Conservation (phyloP, 2,888 invertebrate species). For the Oscheius sp. region DNA sequence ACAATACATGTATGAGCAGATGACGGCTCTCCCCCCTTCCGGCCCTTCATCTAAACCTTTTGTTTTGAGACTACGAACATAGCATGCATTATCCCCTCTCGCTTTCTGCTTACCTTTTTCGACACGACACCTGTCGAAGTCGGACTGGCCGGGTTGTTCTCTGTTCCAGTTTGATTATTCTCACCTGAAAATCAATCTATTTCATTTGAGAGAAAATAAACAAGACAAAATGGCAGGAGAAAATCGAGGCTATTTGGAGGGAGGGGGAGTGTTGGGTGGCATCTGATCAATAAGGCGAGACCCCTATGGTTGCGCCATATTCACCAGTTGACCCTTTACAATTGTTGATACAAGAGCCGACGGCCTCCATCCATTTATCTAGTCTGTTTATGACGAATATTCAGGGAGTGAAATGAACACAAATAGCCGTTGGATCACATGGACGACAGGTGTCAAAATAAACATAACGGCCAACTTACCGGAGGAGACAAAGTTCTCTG, state of each 20-base stretch:
- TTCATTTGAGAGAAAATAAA: neutral
- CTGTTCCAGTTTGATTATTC: neutral
- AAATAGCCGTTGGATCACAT: neutral
- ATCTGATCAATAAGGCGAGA: slow-evolving; percentile 19
- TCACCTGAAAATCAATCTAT: slow-evolving; percentile 12
- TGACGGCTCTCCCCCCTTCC: slow-evolving; percentile 23
- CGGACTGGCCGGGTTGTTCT: neutral
- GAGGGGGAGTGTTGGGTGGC: neutral
- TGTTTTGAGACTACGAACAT: too few relatives aligned
- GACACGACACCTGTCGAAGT: neutral
- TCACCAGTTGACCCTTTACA: slow-evolving; percentile 3
- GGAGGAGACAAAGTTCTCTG: slow-evolving; percentile 5
- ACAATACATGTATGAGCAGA: too few relatives aligned
- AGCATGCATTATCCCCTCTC: too few relatives aligned
- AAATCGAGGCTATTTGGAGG: neutral
- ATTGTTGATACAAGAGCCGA: too few relatives aligned
- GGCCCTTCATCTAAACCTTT: slow-evolving; percentile 23
- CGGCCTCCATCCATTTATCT: too few relatives aligned
- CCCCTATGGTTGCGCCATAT: slow-evolving; percentile 13
- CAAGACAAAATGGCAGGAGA: neutral
- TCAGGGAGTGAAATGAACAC: too few relatives aligned
- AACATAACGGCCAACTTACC: neutral
- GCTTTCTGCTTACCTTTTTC: slow-evolving; percentile 5
- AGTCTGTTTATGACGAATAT: too few relatives aligned
- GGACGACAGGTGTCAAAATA: too few relatives aligned